Percentiles rank a stretch among this genome's conserved stretches.
These are phyloP conservation scores for Drosophila paucipuncta DNA, from an alignment of 2,888 invertebrate genomes.

Conservation along the genomic window DNA sequence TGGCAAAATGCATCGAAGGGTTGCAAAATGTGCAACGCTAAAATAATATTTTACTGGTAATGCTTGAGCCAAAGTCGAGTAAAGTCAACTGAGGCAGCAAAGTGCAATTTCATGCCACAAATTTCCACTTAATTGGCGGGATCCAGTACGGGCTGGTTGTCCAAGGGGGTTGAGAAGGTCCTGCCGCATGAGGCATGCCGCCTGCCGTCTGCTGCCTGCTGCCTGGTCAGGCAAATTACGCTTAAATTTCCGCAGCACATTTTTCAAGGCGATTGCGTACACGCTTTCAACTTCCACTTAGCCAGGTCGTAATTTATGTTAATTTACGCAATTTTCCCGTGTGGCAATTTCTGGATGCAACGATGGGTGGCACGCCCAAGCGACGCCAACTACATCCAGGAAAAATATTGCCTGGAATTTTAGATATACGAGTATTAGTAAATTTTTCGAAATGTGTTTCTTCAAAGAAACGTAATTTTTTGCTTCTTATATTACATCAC, in stretches of 20 bases:
- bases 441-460: neutral
- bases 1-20: conserved; percentile 44
- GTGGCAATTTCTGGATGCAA: conserved; percentile 31
- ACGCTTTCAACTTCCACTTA: conserved; percentile 72
- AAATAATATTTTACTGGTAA: conserved; percentile 70
- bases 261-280: conserved; percentile 78
- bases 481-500: neutral
- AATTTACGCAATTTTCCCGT: conserved; percentile 74
- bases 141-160: neutral
- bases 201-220: conserved; percentile 13
- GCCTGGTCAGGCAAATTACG: conserved; percentile 61
- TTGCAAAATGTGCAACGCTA: conserved; percentile 31
- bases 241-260: conserved; percentile 76
- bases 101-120: conserved; percentile 74
- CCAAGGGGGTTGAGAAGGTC: conserved; percentile 18
- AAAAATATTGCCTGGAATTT: neutral
- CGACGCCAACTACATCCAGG: neutral
- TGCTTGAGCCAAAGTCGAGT: conserved; percentile 38
- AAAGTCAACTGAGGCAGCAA: conserved; percentile 23
- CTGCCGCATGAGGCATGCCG: conserved; percentile 16
- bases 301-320: conserved; percentile 69
- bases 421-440: neutral
- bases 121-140: conserved; percentile 77
- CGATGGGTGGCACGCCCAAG: conserved; percentile 18
- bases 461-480: neutral